Percentiles rank a stretch among this genome's conserved stretches.
Conservation (phyloP, 2,888 invertebrate genomes). For the Exephanes ischioxanthus region DNA sequence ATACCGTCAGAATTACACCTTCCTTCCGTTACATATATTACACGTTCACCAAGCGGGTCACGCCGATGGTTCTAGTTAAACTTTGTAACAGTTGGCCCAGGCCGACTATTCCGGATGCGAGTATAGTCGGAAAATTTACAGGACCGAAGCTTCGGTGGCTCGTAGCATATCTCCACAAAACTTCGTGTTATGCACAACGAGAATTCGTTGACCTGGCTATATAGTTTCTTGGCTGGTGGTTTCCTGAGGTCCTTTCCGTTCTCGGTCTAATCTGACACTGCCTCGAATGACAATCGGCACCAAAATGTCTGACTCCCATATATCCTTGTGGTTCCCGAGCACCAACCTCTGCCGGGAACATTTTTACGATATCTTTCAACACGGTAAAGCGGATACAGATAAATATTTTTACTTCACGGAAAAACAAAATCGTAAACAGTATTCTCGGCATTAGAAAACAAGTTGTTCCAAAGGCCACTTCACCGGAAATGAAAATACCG, state of each 20-base stretch:
- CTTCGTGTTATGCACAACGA: conserved; percentile 11
- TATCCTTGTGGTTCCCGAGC: not conserved
- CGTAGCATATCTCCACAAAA: conserved; percentile 38
- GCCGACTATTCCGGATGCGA: conserved; percentile 47
- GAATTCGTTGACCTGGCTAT: conserved; percentile 14
- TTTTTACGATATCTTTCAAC: too few relatives aligned
- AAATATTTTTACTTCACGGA: too few relatives aligned
- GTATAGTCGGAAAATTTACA: conserved; percentile 53
- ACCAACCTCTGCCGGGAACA: not conserved
- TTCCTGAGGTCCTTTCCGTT: not conserved
- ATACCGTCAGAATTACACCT: not conserved
- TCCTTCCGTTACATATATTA: conserved; percentile 26
- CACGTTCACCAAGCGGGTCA: conserved; percentile 45
- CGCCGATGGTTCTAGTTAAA: conserved; percentile 57
- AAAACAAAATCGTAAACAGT: too few relatives aligned
- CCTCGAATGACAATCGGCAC: conserved; percentile 9
- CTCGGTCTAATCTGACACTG: conserved; percentile 2
- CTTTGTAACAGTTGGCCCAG: conserved; percentile 43
- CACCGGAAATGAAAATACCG: too few relatives aligned
- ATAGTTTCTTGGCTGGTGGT: conserved; percentile 6
- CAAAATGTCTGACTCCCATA: conserved; percentile 9
- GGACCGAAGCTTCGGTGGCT: conserved; percentile 30
- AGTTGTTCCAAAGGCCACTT: too few relatives aligned
- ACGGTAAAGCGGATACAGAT: too few relatives aligned
- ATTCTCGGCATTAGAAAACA: too few relatives aligned